Evolutionary conservation across 2,888 invertebrate genomes (phyloP).

Genomic region (Diogma glabrata): DNA sequence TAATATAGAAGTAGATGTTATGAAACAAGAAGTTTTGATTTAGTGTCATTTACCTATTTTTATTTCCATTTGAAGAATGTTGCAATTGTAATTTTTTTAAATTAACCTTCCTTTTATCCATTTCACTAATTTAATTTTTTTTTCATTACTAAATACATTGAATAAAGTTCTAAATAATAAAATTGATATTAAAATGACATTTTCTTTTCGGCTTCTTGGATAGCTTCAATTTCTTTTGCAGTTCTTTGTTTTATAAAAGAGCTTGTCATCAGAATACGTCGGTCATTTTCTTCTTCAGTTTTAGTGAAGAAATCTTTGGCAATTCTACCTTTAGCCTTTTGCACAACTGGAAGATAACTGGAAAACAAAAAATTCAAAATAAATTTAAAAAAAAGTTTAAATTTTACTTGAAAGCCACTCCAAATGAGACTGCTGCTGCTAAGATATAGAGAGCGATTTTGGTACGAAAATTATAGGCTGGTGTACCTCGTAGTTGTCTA

Average conservation of each 20-base stretch:
- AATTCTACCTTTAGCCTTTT: conserved; percentile 23
- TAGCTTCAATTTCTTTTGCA: not conserved
- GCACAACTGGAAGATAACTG: conserved; percentile 27
- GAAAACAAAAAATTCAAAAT: too few species aligned
- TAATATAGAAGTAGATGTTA: too few species aligned
- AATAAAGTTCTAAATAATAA: too few species aligned
- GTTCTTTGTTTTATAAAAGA: conserved; percentile 7
- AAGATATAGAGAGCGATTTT: conserved; percentile 40
- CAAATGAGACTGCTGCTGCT: conserved; percentile 28
- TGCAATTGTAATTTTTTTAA: too few species aligned
- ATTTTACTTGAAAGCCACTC: conserved; percentile 28
- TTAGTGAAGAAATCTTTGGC: conserved; percentile 15
- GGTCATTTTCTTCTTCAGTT: conserved; percentile 26
- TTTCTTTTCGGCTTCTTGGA: not conserved
- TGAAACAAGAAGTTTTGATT: too few species aligned
- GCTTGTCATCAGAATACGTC: conserved; percentile 24
- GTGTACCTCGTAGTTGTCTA: conserved; percentile 52
- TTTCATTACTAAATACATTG: too few species aligned
- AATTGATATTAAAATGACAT: too few species aligned
- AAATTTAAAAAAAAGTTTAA: too few species aligned
- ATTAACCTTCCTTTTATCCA: too few species aligned
- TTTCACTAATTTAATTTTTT: too few species aligned
- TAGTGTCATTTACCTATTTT: too few species aligned
- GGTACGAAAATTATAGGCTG: conserved; percentile 45
- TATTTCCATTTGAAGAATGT: too few species aligned